Base-by-base conservation (phyloP, 2,113 vertebrate genomes). In the Hippopotamus amphibius region DNA sequence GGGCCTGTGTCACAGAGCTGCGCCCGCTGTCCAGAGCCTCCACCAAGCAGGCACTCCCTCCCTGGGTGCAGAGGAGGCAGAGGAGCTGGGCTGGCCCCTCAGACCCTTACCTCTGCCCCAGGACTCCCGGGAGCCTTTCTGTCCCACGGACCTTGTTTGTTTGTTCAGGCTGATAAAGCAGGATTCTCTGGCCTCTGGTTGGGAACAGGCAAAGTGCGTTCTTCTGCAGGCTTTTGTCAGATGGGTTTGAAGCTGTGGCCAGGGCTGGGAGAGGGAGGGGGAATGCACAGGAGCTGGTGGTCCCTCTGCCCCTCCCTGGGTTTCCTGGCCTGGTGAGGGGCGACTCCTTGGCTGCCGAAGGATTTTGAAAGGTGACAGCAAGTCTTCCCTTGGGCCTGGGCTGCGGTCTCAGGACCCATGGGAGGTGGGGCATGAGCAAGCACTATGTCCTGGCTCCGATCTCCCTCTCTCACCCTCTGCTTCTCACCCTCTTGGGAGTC, bases 101-200 rank as follows among this genome's bases (percentile, higher is more conserved):
- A 68, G 66, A 53, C 28, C 85, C 69, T 30, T 13, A 6, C 50
- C 22, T 7, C 76, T 71, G 79, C 66, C 57, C 87, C 65, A 28
- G 77, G 65, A 37, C 55, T 43, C 41, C 69, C 26, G 11, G 83
- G 69, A 85, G 43, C 26, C 43, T 76, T 90, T 90, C 53, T 76
- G 94, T 88, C 41, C 76, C 57, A 61, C 71, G 76, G 80, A 85
- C 61, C 85, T 66, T 96, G 93, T 97, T 97, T 97, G 87, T 97
- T 97, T 98, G 95, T 95, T 91, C 83, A 83, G 77, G 89, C 82
- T 92, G 96, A 98, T 96, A 96, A 95, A 97, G 96, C 79, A 76
- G 65, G 63, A 43, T 97, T 97, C 96, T 85, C 95, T 97, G 96
- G 77, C 82, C 95, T 91, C 85, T 76, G 85, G 82, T 53, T 92